Evolutionary conservation across 2,888 invertebrate species (phyloP).

Genomic region (Parnassius smintheus): DNA sequence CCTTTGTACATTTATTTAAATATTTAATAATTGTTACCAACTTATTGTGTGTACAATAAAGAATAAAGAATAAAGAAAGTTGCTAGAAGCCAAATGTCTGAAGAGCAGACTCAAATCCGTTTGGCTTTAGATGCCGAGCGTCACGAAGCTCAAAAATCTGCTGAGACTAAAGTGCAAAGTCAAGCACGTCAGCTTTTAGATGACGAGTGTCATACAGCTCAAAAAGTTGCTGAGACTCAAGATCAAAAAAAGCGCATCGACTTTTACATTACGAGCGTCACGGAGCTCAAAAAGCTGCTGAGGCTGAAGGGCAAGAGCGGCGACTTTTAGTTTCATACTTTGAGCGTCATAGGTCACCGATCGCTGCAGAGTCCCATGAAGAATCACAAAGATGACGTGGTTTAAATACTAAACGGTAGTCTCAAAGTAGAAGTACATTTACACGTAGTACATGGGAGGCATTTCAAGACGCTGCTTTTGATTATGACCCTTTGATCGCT

Average conservation of each 20-base stretch:
- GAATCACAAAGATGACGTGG: constrained; percentile 24
- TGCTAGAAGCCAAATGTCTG: too few relatives aligned
- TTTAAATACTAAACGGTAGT: neutral
- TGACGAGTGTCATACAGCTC: neutral
- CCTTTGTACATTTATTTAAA: too few relatives aligned
- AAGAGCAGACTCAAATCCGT: neutral
- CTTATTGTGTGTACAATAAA: too few relatives aligned
- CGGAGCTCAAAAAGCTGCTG: neutral
- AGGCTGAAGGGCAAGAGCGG: neutral
- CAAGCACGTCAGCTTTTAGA: neutral
- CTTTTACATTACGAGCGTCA: neutral
- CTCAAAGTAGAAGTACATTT: neutral
- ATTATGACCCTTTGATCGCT: constrained; percentile 27
- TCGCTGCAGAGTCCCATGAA: constrained; percentile 12
- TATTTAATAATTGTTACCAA: too few relatives aligned
- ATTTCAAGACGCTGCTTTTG: constrained; percentile 29
- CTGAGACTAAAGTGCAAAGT: neutral
- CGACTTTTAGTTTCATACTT: constrained; percentile 8
- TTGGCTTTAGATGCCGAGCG: neutral
- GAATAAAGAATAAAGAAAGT: too few relatives aligned
- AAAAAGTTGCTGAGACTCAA: neutral
- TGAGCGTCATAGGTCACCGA: constrained; percentile 19
- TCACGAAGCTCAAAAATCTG: neutral
- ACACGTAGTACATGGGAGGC: constrained; percentile 11
- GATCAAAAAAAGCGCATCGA: neutral